Evolutionary conservation across 2,113 vertebrate species (phyloP), one percentile per base, ranked within the genome.

Genomic region (Rhizomys pruinosus): DNA sequence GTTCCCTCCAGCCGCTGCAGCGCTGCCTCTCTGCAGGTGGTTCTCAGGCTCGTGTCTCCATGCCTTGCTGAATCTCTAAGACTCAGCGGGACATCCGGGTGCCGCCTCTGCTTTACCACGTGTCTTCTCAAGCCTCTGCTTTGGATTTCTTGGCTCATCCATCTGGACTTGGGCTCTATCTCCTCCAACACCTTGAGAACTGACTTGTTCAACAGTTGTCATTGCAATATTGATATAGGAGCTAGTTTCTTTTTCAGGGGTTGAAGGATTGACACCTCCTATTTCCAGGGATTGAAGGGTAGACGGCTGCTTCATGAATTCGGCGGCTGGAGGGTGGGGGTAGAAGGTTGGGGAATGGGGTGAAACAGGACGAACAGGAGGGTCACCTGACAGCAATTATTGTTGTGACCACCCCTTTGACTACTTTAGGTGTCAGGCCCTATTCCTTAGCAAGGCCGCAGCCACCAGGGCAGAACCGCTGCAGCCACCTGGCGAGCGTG

Each of bases 401-500:
- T 61, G 22, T 20, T 42, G 12, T 7, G 44, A 47, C 32, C 16
- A 77, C 29, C 66, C 73, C 47, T 2, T 20, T 5, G 29, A 39
- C 52, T 42, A 23, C n/a, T 15, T 78, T 17, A 1, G 64, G 42
- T n/a, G 47, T 82, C 44, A 12, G 4, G 12, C 59, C 20, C 32
- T 9, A 20, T 29, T 84, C 39, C 29, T 39, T 29, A 66, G n/a
- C 55, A 5, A n/a, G 27, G 39, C 25, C 17, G 42, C 27, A 15
- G 61, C 20, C 39, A 13, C 3, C 32, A 4, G 34, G 34, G 52
- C 20, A 52, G 64, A 34, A n/a, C 12, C 27, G n/a, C 12, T 32
- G 64, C 7, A 0, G 2, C 64, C 12, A 6, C 39, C 34, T n/a
- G 42, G 15, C 1, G 3, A n/a, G 10, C 0, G 4, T 7, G 2